These are phyloP conservation scores for Listronotus bonariensis DNA, from an alignment of 1,140 invertebrate species.

Conservation along the genomic window DNA sequence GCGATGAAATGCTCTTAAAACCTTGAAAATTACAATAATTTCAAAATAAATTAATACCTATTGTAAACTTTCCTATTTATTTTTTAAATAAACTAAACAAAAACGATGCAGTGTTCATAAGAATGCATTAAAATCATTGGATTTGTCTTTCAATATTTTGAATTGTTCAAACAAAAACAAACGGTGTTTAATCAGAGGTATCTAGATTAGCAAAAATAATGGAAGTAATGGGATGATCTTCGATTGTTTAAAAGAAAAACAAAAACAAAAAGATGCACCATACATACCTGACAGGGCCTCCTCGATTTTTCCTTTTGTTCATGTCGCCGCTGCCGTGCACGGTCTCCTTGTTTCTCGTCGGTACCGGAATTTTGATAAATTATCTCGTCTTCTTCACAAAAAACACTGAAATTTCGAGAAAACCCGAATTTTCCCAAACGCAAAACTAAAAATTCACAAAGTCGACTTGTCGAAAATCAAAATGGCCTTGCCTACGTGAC, in stretches of 20 bases:
- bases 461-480: constrained; percentile 46
- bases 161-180: background rate
- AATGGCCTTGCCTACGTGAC: constrained; percentile 53
- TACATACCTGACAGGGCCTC: constrained; percentile 60
- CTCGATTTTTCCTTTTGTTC: constrained; percentile 65
- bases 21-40: too few relatives aligned
- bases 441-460: constrained; percentile 20
- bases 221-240: background rate
- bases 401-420: constrained; percentile 21
- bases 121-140: too few relatives aligned
- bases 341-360: constrained; percentile 65
- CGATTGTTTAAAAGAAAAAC: constrained; percentile 6
- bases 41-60: too few relatives aligned
- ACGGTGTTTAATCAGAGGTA: too few relatives aligned
- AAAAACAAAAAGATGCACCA: constrained; percentile 4
- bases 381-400: constrained; percentile 31
- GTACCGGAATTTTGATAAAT: constrained; percentile 66
- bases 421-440: constrained; percentile 19
- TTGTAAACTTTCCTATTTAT: too few relatives aligned
- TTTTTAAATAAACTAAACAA: too few relatives aligned
- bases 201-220: background rate
- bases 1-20: too few relatives aligned
- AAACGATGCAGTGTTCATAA: too few relatives aligned
- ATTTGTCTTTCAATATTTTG: too few relatives aligned
- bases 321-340: constrained; percentile 61